phyloP scores from a whole-genome alignment of 2,888 invertebrate species.

The Hydriomena furcata region DNA sequence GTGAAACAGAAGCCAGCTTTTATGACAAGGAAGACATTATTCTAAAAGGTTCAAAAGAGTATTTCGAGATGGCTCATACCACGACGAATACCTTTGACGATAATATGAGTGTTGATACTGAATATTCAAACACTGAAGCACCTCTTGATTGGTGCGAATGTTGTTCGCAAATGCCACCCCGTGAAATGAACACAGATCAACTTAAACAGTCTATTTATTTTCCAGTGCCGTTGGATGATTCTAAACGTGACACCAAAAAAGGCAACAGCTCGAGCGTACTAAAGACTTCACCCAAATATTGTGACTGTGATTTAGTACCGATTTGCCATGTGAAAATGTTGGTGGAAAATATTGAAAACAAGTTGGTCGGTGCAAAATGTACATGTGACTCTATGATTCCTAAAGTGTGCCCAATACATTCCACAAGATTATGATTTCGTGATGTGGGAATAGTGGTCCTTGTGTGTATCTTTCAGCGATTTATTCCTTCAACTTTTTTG shows the following conservation, averaged over 20 bases:
- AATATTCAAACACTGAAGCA: slow-evolving; percentile 36
- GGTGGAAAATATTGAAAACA: slow-evolving; percentile 67
- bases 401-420: slow-evolving; percentile 68
- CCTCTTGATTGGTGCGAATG: slow-evolving; percentile 43
- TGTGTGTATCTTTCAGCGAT: not conserved
- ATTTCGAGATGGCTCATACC: slow-evolving; percentile 32
- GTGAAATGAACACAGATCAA: slow-evolving; percentile 33
- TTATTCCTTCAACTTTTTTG: slow-evolving; percentile 4
- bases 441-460: slow-evolving; percentile 11
- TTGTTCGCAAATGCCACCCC: slow-evolving; percentile 29
- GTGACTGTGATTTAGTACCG: slow-evolving; percentile 68
- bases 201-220: slow-evolving; percentile 45
- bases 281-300: slow-evolving; percentile 38
- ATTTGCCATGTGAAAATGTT: slow-evolving; percentile 77
- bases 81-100: slow-evolving; percentile 45
- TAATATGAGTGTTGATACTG: slow-evolving; percentile 32
- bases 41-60: slow-evolving; percentile 45
- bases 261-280: slow-evolving; percentile 22
- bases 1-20: slow-evolving; percentile 36
- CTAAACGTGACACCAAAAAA: slow-evolving; percentile 29
- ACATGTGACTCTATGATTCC: slow-evolving; percentile 65
- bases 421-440: slow-evolving; percentile 21
- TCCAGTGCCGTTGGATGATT: slow-evolving; percentile 37
- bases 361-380: slow-evolving; percentile 58
- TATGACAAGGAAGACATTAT: slow-evolving; percentile 41